These are phyloP conservation scores for Omphaloscelis lunosa DNA, from an alignment of 2,888 invertebrate genomes.

Conservation along the genomic window DNA sequence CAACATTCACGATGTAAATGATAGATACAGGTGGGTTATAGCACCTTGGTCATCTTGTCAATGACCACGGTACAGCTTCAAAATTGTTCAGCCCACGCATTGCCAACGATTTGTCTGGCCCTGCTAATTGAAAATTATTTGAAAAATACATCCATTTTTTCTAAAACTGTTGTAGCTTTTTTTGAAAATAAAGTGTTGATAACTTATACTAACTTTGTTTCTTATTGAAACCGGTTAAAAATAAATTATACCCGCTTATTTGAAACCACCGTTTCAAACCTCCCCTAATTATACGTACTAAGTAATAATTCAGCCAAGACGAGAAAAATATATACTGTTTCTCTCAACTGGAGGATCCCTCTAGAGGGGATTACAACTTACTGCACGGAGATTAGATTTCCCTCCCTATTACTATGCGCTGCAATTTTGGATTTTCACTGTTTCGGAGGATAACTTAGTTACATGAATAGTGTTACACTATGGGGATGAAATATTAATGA, in stretches of 20 bases:
- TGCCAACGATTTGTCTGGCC: neutral
- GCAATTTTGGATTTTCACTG: slow-evolving; percentile 62
- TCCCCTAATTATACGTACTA: neutral
- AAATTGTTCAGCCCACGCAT: neutral
- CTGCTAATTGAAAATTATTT: neutral
- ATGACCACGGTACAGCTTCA: slow-evolving; percentile 1
- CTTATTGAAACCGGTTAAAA: neutral
- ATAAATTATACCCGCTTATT: neutral
- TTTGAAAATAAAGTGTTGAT: slow-evolving; percentile 1
- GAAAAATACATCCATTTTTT: neutral
- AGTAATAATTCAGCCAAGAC: slow-evolving; percentile 31
- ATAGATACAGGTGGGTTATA: slow-evolving; percentile 31
- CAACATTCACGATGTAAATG: neutral
- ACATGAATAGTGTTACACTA: slow-evolving; percentile 49
- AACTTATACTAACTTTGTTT: neutral
- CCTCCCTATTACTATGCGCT: slow-evolving; percentile 47
- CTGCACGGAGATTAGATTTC: slow-evolving; percentile 71
- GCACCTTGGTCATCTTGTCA: neutral
- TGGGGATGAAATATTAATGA: slow-evolving; percentile 50
- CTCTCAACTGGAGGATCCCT: slow-evolving; percentile 33
- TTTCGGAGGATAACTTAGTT: slow-evolving; percentile 64
- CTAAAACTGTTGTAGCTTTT: neutral
- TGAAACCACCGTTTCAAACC: neutral
- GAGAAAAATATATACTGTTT: slow-evolving; percentile 9
- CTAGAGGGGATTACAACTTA: slow-evolving; percentile 64